phyloP scores from a whole-genome alignment of 2,888 invertebrate species.

The Cancer borealis region DNA sequence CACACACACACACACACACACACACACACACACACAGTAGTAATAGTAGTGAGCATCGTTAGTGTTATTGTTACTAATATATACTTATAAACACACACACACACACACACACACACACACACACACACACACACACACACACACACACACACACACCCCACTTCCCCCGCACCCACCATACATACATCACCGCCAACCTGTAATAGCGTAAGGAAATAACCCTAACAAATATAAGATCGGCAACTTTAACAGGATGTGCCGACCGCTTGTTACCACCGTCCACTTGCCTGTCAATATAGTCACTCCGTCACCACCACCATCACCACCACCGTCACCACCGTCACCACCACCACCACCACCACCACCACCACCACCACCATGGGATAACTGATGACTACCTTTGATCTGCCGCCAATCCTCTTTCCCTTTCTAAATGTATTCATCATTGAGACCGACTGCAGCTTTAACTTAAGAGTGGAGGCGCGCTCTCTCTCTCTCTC shows the following conservation, averaged over 20 bases:
- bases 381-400: conserved; percentile 5
- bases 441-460: not conserved
- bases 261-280: not conserved
- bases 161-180: not conserved
- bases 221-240: not conserved
- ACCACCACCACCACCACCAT: not conserved
- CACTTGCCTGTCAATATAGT: not conserved
- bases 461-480: not conserved
- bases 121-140: not conserved
- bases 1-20: conserved; percentile 20
- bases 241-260: conserved; percentile 18
- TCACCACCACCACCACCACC: not conserved
- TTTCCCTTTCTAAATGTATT: not conserved
- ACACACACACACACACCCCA: not conserved
- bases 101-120: not conserved
- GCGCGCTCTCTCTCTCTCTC: not conserved
- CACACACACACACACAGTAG: not conserved
- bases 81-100: not conserved
- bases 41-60: no score
- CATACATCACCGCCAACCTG: conserved; percentile 9
- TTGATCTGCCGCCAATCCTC: conserved; percentile 34
- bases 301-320: not conserved
- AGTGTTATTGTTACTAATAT: not conserved
- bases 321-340: not conserved
- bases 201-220: not conserved